A percentile compares a stretch with the other conserved stretches of the same genome.
Evolutionary conservation across 64 coral and sea anemone species (phyloP).

Genomic region (Astreopora myriophthalma): DNA sequence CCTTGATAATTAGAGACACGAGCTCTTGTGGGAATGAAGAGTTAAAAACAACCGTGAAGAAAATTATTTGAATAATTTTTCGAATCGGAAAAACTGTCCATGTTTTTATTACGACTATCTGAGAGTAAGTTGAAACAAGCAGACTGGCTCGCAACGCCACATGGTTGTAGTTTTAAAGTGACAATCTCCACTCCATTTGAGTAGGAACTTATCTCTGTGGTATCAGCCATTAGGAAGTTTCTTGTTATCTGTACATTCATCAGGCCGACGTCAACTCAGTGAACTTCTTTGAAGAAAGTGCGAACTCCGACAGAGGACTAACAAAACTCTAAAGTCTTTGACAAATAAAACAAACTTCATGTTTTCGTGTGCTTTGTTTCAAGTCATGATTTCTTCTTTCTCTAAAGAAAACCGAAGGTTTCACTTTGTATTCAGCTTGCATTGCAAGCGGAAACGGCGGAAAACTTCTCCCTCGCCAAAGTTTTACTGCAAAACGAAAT

Average conservation of each 20-base stretch:
- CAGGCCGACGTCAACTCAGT: conserved; percentile 40
- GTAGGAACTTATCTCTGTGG: conserved; percentile 47
- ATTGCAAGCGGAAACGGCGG: too few species aligned
- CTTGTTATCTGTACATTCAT: conserved; percentile 2
- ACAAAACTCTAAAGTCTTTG: conserved; percentile 61
- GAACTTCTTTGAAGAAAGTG: conserved; percentile 40
- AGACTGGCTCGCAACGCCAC: not conserved
- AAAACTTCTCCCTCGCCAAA: not conserved
- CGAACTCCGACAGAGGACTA: conserved; percentile 46
- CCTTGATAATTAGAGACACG: not conserved
- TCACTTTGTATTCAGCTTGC: not conserved
- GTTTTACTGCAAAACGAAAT: not conserved
- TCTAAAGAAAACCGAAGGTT: not conserved
- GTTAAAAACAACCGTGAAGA: not conserved
- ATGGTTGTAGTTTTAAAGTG: not conserved
- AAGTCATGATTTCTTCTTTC: not conserved
- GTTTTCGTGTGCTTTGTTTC: not conserved
- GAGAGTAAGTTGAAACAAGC: not conserved
- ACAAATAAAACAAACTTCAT: conserved; percentile 61
- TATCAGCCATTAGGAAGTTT: conserved; percentile 34
- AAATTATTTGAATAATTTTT: not conserved
- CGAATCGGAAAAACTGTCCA: not conserved
- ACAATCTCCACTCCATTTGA: conserved; percentile 19
- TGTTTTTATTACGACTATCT: not conserved
- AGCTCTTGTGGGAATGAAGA: not conserved